These are phyloP conservation scores for Alloplasta piceator DNA, from an alignment of 2,888 invertebrate species.

Conservation along the genomic window DNA sequence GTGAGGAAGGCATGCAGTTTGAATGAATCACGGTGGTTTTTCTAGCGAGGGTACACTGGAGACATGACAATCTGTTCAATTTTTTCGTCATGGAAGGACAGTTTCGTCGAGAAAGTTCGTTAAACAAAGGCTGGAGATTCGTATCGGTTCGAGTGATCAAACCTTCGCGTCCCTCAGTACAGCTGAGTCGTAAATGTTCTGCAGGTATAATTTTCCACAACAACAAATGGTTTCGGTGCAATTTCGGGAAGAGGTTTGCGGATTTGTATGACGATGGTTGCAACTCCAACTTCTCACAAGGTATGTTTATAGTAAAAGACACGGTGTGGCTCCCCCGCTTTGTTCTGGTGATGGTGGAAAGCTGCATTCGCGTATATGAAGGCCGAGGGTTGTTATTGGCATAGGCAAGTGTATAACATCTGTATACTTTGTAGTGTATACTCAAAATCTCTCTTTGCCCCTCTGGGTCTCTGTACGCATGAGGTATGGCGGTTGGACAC, in stretches of 20 bases:
- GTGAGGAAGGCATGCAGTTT: no score
- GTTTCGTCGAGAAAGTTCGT: background rate
- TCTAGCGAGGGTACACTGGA: no score
- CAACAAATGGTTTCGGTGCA: conserved; percentile 19
- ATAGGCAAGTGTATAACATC: conserved; percentile 7
- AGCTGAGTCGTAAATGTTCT: background rate
- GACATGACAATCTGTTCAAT: background rate
- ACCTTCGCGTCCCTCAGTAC: background rate
- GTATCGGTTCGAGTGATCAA: background rate
- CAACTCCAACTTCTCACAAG: no score
- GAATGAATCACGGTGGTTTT: no score
- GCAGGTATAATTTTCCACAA: conserved; percentile 3
- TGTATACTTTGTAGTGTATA: conserved; percentile 1
- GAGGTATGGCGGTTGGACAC: conserved; percentile 31
- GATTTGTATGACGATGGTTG: no score
- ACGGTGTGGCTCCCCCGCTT: background rate
- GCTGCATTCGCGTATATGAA: background rate
- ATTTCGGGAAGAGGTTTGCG: conserved; percentile 23
- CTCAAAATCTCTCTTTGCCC: background rate
- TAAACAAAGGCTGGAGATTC: background rate
- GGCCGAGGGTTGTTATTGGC: conserved; percentile 15
- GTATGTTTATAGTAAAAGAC: no score
- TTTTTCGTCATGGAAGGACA: background rate
- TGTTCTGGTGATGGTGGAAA: conserved; percentile 14
- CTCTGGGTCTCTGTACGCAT: conserved; percentile 26